These are phyloP conservation scores for Pemphredon lugubris DNA, from an alignment of 2,888 invertebrate genomes.

Conservation along the genomic window DNA sequence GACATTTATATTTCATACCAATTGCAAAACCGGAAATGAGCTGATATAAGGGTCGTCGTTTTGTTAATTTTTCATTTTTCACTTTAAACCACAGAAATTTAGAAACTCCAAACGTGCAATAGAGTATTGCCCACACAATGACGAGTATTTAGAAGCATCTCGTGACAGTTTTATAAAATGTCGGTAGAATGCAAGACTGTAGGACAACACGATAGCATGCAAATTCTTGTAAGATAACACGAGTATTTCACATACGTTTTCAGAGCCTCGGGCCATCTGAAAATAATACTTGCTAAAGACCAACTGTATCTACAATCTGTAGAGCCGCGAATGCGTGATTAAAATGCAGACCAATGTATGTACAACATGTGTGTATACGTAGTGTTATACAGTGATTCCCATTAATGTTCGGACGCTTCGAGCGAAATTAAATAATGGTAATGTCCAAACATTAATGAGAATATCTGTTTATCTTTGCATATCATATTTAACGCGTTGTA, in stretches of 20 bases:
- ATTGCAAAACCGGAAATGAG: too few relatives aligned
- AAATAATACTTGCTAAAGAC: constrained; percentile 75
- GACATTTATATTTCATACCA: too few relatives aligned
- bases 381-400: background rate
- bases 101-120: too few relatives aligned
- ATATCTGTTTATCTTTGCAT: too few relatives aligned
- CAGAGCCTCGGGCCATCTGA: constrained; percentile 80
- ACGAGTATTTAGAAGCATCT: constrained; percentile 16
- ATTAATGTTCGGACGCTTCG: too few relatives aligned
- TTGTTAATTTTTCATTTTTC: too few relatives aligned
- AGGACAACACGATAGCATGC: constrained; percentile 51
- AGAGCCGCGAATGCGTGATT: constrained; percentile 48
- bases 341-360: constrained; percentile 41
- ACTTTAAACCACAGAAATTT: too few relatives aligned
- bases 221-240: constrained; percentile 47
- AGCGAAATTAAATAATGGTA: too few relatives aligned
- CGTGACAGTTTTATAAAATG: constrained; percentile 8
- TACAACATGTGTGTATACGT: constrained; percentile 4
- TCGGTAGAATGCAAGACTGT: constrained; percentile 11
- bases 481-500: background rate
- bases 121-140: background rate
- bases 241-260: constrained; percentile 78
- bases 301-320: constrained; percentile 57
- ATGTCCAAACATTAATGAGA: too few relatives aligned
- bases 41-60: too few relatives aligned